These are phyloP conservation scores for Gryon sp. DNA, from an alignment of 1,140 invertebrate species.

Conservation along the genomic window DNA sequence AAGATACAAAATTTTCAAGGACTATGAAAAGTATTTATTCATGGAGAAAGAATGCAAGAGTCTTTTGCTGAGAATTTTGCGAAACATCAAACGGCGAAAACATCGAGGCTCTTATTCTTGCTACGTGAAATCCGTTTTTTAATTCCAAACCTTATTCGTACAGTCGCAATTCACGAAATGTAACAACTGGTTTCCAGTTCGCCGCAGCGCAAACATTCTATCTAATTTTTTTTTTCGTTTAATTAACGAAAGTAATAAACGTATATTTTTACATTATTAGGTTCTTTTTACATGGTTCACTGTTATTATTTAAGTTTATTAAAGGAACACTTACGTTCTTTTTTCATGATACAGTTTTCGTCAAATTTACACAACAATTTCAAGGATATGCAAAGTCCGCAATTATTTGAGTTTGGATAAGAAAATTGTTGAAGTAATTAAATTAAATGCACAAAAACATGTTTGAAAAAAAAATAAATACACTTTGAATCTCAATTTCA, in stretches of 20 bases:
- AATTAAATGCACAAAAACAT: no score
- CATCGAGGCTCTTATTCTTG: conserved; percentile 14
- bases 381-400: no score
- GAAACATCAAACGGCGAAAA: conserved; percentile 39
- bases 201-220: conserved; percentile 42
- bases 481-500: no score
- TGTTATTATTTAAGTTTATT: no score
- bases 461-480: no score
- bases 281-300: not conserved
- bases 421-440: no score
- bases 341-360: no score
- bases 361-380: no score
- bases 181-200: conserved; percentile 28
- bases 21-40: conserved; percentile 37
- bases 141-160: conserved; percentile 13
- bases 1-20: conserved; percentile 14
- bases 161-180: conserved; percentile 22
- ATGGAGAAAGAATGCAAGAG: conserved; percentile 24
- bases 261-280: conserved; percentile 13
- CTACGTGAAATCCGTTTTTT: conserved; percentile 38
- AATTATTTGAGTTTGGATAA: no score
- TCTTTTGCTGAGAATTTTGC: conserved; percentile 9
- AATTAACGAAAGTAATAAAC: conserved; percentile 51
- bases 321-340: no score
- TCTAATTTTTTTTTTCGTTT: conserved; percentile 45